phyloP scores from a whole-genome alignment of 1,140 invertebrate genomes.

The Hormaphis cornu region DNA sequence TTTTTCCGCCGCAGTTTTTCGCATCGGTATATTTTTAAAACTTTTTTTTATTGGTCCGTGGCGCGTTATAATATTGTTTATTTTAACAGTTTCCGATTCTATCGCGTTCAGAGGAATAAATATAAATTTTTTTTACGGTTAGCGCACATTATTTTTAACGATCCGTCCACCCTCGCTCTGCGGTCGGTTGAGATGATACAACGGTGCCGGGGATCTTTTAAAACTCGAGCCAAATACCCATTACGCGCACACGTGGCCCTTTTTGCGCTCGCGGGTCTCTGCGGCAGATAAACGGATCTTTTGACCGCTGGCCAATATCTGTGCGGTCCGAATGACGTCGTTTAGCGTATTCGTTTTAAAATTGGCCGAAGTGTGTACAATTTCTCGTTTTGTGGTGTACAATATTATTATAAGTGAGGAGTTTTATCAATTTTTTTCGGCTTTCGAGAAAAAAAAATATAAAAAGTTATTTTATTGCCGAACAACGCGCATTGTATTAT shows the following conservation, averaged over 20 bases:
- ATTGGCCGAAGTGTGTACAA: background rate
- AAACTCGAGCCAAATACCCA: slow-evolving; percentile 15
- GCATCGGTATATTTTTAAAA: background rate
- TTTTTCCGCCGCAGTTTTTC: background rate
- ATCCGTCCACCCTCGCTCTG: background rate
- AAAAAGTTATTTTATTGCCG: too few species aligned
- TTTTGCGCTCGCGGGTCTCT: background rate
- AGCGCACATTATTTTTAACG: slow-evolving; percentile 24
- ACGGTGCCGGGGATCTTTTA: background rate
- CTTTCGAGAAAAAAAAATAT: too few species aligned
- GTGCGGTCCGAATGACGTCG: background rate
- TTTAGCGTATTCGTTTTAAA: background rate
- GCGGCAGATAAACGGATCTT: slow-evolving; percentile 26
- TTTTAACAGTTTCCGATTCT: slow-evolving; percentile 20
- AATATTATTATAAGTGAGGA: too few species aligned
- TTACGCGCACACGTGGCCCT: slow-evolving; percentile 19
- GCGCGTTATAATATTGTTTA: too few species aligned
- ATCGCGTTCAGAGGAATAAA: slow-evolving; percentile 10
- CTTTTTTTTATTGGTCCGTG: background rate
- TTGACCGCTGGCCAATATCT: slow-evolving; percentile 12
- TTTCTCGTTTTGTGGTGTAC: too few species aligned
- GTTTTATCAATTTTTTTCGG: too few species aligned
- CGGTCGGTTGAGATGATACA: too few species aligned
- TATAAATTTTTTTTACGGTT: slow-evolving; percentile 3
- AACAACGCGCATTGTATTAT: too few species aligned